Evolutionary conservation across 2,888 invertebrate species (phyloP).

Genomic region (Pogonocherus hispidulus): DNA sequence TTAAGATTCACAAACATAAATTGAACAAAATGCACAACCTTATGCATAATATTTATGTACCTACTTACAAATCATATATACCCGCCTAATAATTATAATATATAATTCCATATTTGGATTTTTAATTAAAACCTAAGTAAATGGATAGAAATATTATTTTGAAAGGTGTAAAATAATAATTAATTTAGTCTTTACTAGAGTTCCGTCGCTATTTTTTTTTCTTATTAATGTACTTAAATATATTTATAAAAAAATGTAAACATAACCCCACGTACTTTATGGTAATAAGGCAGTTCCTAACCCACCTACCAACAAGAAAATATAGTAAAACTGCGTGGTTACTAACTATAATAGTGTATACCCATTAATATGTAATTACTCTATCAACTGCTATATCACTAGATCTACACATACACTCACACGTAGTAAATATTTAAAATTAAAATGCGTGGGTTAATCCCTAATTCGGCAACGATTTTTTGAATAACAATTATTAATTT

Average conservation of each 20-base stretch:
- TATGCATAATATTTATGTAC: too few relatives aligned
- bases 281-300: conserved; percentile 16
- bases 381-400: neutral
- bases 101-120: too few relatives aligned
- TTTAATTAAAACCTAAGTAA: too few relatives aligned
- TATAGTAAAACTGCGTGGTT: conserved; percentile 13
- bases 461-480: neutral
- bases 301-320: conserved; percentile 25
- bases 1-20: too few relatives aligned
- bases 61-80: too few relatives aligned
- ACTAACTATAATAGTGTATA: conserved; percentile 10
- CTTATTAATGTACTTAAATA: too few relatives aligned
- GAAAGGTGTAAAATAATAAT: too few relatives aligned
- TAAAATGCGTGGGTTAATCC: neutral
- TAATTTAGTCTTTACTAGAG: too few relatives aligned
- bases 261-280: conserved; percentile 24
- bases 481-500: neutral
- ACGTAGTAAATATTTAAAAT: neutral
- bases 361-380: conserved; percentile 11
- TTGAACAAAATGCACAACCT: too few relatives aligned
- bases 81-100: too few relatives aligned
- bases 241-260: conserved; percentile 22
- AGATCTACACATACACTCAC: neutral
- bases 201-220: too few relatives aligned
- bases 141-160: too few relatives aligned